These are phyloP conservation scores for Umimayanthus chanpuru DNA, from an alignment of 92 coral and sea anemone species.

Conservation along the genomic window DNA sequence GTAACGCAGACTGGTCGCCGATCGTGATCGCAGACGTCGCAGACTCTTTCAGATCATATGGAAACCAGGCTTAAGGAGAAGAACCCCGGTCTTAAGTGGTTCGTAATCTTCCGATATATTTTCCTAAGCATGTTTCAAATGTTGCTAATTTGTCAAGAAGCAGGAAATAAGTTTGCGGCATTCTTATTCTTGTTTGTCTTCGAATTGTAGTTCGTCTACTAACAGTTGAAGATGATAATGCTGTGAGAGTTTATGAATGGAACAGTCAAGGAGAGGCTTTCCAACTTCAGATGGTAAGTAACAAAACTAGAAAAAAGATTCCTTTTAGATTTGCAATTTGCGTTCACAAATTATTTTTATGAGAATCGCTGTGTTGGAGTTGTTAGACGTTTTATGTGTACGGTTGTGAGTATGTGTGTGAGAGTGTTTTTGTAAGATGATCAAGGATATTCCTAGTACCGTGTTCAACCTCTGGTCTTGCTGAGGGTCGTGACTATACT, in stretches of 20 bases:
- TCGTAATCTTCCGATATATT: background rate
- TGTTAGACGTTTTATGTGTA: background rate
- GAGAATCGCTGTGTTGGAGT: background rate
- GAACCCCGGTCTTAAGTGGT: background rate
- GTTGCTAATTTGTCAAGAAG: background rate
- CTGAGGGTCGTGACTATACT: background rate
- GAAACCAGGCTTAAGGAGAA: background rate
- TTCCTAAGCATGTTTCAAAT: background rate
- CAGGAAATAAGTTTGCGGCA: background rate
- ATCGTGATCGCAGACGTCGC: too few relatives aligned
- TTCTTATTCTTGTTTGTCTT: background rate
- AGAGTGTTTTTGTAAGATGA: background rate
- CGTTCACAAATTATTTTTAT: too few relatives aligned
- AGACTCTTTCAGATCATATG: too few relatives aligned
- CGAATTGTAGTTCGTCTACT: slow-evolving; percentile 57
- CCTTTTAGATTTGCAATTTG: background rate
- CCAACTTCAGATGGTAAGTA: slow-evolving; percentile 19
- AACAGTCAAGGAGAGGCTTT: slow-evolving; percentile 19
- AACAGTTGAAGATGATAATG: slow-evolving; percentile 53
- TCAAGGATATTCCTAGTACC: background rate
- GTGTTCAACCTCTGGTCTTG: background rate
- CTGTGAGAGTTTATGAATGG: slow-evolving; percentile 58
- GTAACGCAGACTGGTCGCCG: too few relatives aligned
- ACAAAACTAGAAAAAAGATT: background rate
- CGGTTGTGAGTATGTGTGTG: background rate